Conservation (phyloP, 2,113 vertebrate genomes). For the Nycticorax nycticorax region DNA sequence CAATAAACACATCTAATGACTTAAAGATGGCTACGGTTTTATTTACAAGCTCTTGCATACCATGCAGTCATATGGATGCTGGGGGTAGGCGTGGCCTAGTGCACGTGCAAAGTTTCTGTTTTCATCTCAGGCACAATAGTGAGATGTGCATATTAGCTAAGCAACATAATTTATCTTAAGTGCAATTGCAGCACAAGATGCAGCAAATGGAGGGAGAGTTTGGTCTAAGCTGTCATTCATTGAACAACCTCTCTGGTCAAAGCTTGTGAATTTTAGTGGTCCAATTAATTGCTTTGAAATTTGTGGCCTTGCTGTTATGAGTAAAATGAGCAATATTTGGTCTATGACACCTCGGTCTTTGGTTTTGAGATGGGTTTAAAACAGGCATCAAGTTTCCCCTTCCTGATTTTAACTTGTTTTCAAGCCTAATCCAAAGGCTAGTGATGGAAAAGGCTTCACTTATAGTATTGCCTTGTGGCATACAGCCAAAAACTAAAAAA, state of each 20-base stretch:
- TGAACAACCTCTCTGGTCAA: neutral
- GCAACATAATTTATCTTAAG: neutral
- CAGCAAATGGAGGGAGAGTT: neutral
- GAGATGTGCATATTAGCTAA: neutral
- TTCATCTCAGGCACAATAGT: neutral
- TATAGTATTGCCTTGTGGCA: neutral
- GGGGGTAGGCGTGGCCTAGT: neutral
- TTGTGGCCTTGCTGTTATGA: neutral
- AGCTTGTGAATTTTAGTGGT: neutral
- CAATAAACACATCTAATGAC: accelerated
- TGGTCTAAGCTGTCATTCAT: neutral
- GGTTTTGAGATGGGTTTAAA: neutral
- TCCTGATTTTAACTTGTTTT: neutral
- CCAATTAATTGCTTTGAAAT: neutral
- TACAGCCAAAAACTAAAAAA: neutral
- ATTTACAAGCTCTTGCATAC: neutral
- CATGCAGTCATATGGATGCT: neutral
- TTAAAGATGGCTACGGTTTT: neutral
- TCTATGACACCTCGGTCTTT: neutral
- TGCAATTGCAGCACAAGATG: neutral
- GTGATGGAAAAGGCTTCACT: neutral
- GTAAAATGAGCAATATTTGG: neutral
- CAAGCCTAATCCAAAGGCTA: neutral
- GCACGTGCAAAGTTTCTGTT: neutral
- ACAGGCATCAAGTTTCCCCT: neutral